Conservation (phyloP, 1,140 invertebrate species). For the Chymomyza costata region DNA sequence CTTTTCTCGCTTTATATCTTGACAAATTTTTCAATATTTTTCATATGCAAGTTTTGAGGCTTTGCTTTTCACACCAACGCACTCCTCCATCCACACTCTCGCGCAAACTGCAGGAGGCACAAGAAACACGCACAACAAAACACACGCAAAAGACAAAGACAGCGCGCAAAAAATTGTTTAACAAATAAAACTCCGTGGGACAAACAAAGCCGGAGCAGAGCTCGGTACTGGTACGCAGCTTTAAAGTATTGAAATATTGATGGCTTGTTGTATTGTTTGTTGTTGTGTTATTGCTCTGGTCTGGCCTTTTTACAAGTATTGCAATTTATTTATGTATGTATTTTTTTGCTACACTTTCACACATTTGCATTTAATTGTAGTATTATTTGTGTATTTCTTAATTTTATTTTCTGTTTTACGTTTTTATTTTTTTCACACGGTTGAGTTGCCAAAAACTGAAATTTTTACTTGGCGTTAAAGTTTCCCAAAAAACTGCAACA, state of each 20-base stretch:
- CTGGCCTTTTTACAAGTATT: constrained; percentile 12
- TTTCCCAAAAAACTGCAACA: constrained; percentile 27
- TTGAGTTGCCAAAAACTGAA: constrained; percentile 48
- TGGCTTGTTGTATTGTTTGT: neutral
- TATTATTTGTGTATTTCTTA: neutral
- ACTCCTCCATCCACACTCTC: neutral
- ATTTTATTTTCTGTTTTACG: constrained; percentile 39
- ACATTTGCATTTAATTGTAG: constrained; percentile 64
- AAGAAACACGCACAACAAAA: too few relatives aligned
- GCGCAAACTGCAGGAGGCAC: too few relatives aligned
- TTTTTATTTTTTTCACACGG: constrained; percentile 38
- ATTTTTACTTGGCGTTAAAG: constrained; percentile 30
- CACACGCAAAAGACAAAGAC: neutral
- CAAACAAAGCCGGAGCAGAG: constrained; percentile 27
- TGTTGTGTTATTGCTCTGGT: constrained; percentile 16
- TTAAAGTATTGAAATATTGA: neutral
- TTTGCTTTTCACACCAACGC: too few relatives aligned
- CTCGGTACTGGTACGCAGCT: too few relatives aligned
- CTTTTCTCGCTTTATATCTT: constrained; percentile 11
- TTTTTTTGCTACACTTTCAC: constrained; percentile 56
- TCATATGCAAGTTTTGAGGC: too few relatives aligned
- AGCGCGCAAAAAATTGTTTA: constrained; percentile 19
- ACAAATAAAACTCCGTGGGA: constrained; percentile 11
- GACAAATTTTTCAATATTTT: constrained; percentile 11
- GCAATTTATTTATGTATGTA: constrained; percentile 21